Evolutionary conservation across 2,113 vertebrate genomes (phyloP).

Genomic region (Phainopepla nitens): DNA sequence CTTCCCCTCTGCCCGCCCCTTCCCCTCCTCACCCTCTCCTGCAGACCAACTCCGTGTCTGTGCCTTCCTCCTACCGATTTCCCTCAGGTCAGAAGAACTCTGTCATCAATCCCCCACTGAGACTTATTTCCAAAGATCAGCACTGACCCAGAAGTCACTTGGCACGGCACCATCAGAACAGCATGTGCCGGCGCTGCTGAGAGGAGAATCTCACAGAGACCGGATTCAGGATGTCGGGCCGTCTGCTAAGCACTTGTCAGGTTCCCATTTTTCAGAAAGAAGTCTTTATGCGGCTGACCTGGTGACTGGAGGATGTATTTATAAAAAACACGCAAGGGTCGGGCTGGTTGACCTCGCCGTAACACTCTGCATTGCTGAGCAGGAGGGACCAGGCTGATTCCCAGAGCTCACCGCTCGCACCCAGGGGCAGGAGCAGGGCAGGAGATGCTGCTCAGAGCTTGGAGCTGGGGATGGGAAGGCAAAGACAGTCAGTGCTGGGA

Average conservation of each 20-base stretch:
- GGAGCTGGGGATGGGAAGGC: rapidly evolving
- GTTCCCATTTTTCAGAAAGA: slow-evolving; percentile 39
- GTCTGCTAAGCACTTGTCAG: slow-evolving; percentile 64
- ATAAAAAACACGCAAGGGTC: neutral
- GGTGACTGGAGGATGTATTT: slow-evolving; percentile 35
- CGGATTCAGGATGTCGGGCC: slow-evolving; percentile 46
- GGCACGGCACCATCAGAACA: slow-evolving; percentile 54
- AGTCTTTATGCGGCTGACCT: neutral
- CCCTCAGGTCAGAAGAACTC: slow-evolving; percentile 64
- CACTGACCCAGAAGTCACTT: slow-evolving; percentile 68
- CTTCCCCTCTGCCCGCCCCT: neutral
- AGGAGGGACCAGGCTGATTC: neutral
- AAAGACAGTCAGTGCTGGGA: neutral
- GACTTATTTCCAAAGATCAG: slow-evolving; percentile 70
- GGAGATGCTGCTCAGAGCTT: neutral
- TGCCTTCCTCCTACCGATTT: slow-evolving; percentile 53
- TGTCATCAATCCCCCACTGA: slow-evolving; percentile 64
- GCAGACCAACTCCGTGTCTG: neutral
- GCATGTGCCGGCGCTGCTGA: slow-evolving; percentile 28
- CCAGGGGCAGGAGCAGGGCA: neutral
- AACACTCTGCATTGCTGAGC: neutral
- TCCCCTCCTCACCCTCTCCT: neutral
- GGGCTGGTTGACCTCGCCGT: neutral
- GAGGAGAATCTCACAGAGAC: slow-evolving; percentile 50
- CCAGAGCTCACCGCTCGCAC: neutral